Evolutionary conservation across 37 sponge, comb jelly and placozoan genomes (phyloP).

Genomic region (Cladorhizidae sp.): DNA sequence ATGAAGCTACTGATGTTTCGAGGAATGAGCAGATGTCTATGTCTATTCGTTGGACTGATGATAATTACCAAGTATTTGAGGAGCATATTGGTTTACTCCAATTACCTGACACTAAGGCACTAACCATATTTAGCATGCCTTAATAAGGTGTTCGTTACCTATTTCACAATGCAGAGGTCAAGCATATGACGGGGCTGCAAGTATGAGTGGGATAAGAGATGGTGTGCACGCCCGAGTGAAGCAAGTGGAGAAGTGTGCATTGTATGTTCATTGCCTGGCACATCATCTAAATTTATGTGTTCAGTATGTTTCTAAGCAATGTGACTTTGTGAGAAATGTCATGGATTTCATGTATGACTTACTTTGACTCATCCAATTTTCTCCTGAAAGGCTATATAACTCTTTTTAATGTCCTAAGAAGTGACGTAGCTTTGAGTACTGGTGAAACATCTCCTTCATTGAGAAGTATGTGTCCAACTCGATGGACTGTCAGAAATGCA

Average conservation of each 20-base stretch:
- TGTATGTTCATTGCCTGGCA: slow-evolving; percentile 69
- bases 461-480: too few species aligned
- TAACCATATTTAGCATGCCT: slow-evolving; percentile 47
- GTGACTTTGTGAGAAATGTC: slow-evolving; percentile 20
- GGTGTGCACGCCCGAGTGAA: slow-evolving; percentile 16
- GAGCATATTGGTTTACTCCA: slow-evolving; percentile 51
- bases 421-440: slow-evolving; percentile 1
- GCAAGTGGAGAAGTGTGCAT: background rate
- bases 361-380: slow-evolving; percentile 29
- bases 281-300: slow-evolving; percentile 51
- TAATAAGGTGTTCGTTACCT: slow-evolving; percentile 65
- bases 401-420: slow-evolving; percentile 18
- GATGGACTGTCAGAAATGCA: too few species aligned
- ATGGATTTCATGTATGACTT: slow-evolving; percentile 45
- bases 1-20: slow-evolving; percentile 64
- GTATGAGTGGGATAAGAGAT: slow-evolving; percentile 57
- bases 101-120: slow-evolving; percentile 59
- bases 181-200: slow-evolving; percentile 61
- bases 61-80: slow-evolving; percentile 50
- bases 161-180: slow-evolving; percentile 52
- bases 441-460: slow-evolving; percentile 25
- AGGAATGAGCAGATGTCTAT: too few species aligned
- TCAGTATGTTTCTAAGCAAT: slow-evolving; percentile 37
- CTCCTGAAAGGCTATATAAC: slow-evolving; percentile 33
- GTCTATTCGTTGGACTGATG: slow-evolving; percentile 64